A percentile compares a stretch with the other conserved stretches of the same genome.
phyloP scores from a whole-genome alignment of 1,140 invertebrate species.

The Ceratina australensis region DNA sequence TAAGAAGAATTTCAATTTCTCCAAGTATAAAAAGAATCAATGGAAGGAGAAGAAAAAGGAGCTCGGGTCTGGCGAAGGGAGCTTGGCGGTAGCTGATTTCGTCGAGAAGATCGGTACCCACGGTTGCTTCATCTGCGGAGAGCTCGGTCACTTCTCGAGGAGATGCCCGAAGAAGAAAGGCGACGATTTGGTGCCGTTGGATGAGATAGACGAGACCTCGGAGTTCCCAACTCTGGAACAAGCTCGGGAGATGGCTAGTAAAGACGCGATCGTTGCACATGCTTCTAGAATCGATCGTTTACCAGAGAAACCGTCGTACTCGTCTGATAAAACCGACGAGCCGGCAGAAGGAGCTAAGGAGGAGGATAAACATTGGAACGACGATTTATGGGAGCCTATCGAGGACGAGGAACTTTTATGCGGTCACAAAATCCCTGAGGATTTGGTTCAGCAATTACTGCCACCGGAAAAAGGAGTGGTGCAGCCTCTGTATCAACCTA shows the following conservation, averaged over 20 bases:
- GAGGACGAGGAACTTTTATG: conserved; percentile 51
- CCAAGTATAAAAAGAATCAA: conserved; percentile 90
- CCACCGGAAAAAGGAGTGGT: conserved; percentile 73
- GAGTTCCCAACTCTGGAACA: conserved; percentile 89
- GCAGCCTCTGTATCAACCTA: conserved; percentile 78
- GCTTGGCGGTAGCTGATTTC: conserved; percentile 80
- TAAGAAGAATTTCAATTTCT: conserved; percentile 88
- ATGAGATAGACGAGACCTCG: conserved; percentile 83
- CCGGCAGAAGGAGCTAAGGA: conserved; percentile 63
- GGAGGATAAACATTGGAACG: neutral
- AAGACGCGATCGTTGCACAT: conserved; percentile 67
- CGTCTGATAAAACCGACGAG: conserved; percentile 67
- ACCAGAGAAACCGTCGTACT: conserved; percentile 58
- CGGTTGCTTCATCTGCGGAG: conserved; percentile 91
- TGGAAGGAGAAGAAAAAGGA: conserved; percentile 89
- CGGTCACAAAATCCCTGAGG: conserved; percentile 79
- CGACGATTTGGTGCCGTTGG: conserved; percentile 83
- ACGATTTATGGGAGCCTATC: conserved; percentile 37
- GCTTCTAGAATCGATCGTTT: conserved; percentile 53
- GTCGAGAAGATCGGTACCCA: conserved; percentile 79
- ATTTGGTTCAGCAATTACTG: conserved; percentile 80
- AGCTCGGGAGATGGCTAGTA: conserved; percentile 84
- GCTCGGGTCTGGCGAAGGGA: conserved; percentile 79
- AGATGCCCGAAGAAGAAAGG: conserved; percentile 85
- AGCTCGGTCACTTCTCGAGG: conserved; percentile 90